Conservation (phyloP, 53 echinoderm and acorn worm species). For the Crossaster papposus region DNA sequence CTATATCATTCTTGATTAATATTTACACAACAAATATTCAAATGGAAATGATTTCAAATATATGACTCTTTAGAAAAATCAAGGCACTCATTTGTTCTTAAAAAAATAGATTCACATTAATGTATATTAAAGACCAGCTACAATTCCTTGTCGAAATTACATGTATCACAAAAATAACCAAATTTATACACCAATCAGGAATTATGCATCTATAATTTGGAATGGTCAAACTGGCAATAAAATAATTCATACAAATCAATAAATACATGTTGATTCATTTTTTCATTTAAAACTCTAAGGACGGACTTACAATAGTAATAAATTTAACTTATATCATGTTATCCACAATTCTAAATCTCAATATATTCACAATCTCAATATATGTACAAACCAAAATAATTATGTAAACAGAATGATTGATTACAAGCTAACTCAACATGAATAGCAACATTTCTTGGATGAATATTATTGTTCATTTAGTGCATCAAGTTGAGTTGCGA, state of each 20-base stretch:
- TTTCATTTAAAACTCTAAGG: not conserved
- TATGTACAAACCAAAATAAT: not conserved
- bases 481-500: not conserved
- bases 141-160: not conserved
- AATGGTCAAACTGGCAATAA: not conserved
- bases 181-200: not conserved
- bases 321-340: not conserved
- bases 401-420: not conserved
- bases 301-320: not conserved
- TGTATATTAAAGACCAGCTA: not conserved
- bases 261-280: conserved; percentile 24
- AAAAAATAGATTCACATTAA: conserved; percentile 2
- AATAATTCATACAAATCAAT: conserved; percentile 14
- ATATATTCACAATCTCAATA: not conserved
- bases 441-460: not conserved
- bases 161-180: not conserved
- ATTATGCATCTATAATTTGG: not conserved
- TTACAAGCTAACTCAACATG: not conserved
- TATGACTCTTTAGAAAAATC: not conserved
- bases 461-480: not conserved
- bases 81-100: not conserved
- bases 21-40: not conserved
- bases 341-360: not conserved
- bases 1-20: not conserved
- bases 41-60: not conserved